Conservation (phyloP, 1,140 invertebrate species). For the Tachypleus tridentatus region DNA sequence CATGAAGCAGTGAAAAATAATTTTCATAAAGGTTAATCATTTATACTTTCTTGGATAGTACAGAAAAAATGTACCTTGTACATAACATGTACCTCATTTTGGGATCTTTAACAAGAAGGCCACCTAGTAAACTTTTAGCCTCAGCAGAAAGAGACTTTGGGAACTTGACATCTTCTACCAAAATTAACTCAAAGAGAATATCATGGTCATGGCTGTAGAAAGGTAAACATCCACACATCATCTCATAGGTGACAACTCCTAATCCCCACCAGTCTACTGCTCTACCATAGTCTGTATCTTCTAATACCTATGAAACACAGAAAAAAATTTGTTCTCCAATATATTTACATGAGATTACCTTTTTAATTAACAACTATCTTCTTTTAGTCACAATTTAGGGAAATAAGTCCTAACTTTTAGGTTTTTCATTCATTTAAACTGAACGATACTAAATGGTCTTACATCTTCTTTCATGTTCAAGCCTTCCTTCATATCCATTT, state of each 20-base stretch:
- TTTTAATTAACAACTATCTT: too few relatives aligned
- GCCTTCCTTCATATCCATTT: too few relatives aligned
- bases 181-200: conserved; percentile 82
- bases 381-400: too few relatives aligned
- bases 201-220: conserved; percentile 99
- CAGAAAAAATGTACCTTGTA: too few relatives aligned
- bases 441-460: too few relatives aligned
- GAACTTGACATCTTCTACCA: conserved; percentile 77
- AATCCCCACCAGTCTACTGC: conserved; percentile 97
- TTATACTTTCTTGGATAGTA: too few relatives aligned
- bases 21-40: too few relatives aligned
- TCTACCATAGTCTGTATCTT: conserved; percentile 94
- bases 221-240: conserved; percentile 90
- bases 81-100: conserved; percentile 44
- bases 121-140: conserved; percentile 70
- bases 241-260: conserved; percentile 94
- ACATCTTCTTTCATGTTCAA: too few relatives aligned
- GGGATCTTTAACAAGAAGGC: conserved; percentile 85
- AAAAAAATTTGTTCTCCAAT: background rate
- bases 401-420: too few relatives aligned
- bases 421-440: too few relatives aligned
- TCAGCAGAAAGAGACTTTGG: conserved; percentile 73
- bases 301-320: conserved; percentile 50
- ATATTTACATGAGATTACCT: too few relatives aligned
- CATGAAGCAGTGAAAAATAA: too few relatives aligned